A percentile compares a stretch with the other conserved stretches of the same genome.
Conservation (phyloP, 2,888 invertebrate species). For the Ophonus ardosiacus region DNA sequence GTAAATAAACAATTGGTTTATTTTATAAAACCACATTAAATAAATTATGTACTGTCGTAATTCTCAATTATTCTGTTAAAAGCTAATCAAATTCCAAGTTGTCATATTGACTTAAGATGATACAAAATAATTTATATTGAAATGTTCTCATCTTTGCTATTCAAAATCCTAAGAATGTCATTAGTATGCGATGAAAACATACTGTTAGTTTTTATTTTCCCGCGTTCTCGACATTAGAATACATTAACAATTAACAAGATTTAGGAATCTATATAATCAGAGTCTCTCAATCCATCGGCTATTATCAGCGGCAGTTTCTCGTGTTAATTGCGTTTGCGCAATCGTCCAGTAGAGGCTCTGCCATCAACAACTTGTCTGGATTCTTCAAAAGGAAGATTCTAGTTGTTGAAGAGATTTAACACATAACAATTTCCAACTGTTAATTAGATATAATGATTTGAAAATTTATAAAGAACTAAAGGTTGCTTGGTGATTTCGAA, state of each 20-base stretch:
- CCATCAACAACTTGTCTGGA: background rate
- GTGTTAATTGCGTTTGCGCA: slow-evolving; percentile 3
- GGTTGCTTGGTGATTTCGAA: background rate
- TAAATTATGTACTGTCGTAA: too few species aligned
- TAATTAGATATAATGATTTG: background rate
- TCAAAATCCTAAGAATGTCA: background rate
- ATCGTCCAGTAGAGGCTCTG: slow-evolving; percentile 5
- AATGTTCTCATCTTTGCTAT: too few species aligned
- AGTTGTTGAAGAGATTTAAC: background rate
- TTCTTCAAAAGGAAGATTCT: background rate
- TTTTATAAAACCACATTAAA: too few species aligned
- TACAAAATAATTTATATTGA: too few species aligned
- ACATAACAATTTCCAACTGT: background rate
- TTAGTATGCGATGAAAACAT: background rate
- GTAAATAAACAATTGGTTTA: too few species aligned
- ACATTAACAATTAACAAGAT: slow-evolving; percentile 17
- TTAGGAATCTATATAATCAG: background rate
- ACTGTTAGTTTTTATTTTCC: background rate
- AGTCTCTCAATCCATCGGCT: background rate
- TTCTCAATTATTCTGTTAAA: too few species aligned
- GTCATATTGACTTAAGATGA: too few species aligned
- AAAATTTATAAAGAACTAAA: background rate
- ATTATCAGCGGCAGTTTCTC: background rate
- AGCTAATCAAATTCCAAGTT: too few species aligned
- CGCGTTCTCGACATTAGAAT: background rate